Evolutionary conservation across 2,888 invertebrate species (phyloP).

Genomic region (Drosophila conformis): DNA sequence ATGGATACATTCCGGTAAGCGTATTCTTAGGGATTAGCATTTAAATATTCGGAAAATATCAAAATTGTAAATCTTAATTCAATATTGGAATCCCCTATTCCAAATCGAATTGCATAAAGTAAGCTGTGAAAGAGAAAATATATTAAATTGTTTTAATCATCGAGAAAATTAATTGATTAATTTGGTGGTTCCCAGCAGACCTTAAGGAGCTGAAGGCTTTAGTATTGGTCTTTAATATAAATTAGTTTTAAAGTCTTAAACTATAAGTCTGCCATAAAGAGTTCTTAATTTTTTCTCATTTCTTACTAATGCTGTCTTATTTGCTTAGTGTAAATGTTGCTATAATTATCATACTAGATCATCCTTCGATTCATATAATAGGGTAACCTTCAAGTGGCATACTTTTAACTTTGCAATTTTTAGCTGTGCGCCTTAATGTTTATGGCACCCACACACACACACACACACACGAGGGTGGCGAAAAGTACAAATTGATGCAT

Average conservation of each 20-base stretch:
- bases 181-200: background rate
- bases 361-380: background rate
- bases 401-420: background rate
- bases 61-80: background rate
- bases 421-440: constrained; percentile 15
- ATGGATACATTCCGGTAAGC: background rate
- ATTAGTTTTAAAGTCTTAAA: background rate
- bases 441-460: constrained; percentile 22
- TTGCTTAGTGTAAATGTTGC: background rate
- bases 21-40: background rate
- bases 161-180: background rate
- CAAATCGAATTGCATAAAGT: background rate
- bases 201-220: background rate
- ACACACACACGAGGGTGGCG: constrained; percentile 1
- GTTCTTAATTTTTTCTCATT: background rate
- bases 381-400: background rate
- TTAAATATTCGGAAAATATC: background rate
- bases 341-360: background rate
- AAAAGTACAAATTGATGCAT: constrained; percentile 68
- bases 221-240: background rate
- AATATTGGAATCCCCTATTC: background rate
- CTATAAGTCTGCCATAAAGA: too few species aligned
- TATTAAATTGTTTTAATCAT: background rate
- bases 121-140: background rate
- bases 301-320: background rate